phyloP scores from a whole-genome alignment of 2,888 invertebrate species.

The Epinotia demarniana region DNA sequence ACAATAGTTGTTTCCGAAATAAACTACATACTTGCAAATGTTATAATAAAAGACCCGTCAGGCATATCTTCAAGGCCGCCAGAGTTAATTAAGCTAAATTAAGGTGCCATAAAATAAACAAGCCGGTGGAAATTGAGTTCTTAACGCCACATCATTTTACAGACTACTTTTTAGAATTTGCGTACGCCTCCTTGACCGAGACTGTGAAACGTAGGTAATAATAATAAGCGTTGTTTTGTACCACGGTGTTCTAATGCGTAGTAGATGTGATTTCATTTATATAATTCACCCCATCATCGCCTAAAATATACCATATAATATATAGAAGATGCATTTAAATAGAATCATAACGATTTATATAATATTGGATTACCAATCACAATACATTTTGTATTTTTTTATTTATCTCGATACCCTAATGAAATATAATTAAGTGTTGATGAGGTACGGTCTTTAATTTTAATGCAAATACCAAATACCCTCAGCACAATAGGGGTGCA shows the following conservation, averaged over 20 bases:
- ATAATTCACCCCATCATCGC: constrained; percentile 3
- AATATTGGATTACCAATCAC: constrained; percentile 34
- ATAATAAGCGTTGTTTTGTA: constrained; percentile 34
- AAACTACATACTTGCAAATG: too few relatives aligned
- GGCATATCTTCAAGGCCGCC: background rate
- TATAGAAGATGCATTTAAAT: constrained; percentile 41
- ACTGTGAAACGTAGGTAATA: constrained; percentile 17
- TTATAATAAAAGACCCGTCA: constrained; percentile 35
- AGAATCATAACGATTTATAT: constrained; percentile 17
- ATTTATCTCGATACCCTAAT: constrained; percentile 51
- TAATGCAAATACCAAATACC: background rate
- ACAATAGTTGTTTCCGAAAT: too few relatives aligned
- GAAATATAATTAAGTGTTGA: constrained; percentile 74
- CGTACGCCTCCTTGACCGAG: constrained; percentile 26
- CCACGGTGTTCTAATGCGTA: background rate
- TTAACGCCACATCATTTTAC: background rate
- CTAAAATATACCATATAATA: constrained; percentile 29
- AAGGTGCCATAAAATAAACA: too few relatives aligned
- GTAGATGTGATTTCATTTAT: background rate
- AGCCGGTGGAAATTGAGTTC: too few relatives aligned
- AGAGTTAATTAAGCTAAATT: background rate
- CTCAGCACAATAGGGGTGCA: too few relatives aligned
- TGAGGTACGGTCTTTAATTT: constrained; percentile 48
- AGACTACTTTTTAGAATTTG: background rate
- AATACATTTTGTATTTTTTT: constrained; percentile 54